Evolutionary conservation across 2,888 invertebrate species (phyloP).

Genomic region (Hecatera dysodea): DNA sequence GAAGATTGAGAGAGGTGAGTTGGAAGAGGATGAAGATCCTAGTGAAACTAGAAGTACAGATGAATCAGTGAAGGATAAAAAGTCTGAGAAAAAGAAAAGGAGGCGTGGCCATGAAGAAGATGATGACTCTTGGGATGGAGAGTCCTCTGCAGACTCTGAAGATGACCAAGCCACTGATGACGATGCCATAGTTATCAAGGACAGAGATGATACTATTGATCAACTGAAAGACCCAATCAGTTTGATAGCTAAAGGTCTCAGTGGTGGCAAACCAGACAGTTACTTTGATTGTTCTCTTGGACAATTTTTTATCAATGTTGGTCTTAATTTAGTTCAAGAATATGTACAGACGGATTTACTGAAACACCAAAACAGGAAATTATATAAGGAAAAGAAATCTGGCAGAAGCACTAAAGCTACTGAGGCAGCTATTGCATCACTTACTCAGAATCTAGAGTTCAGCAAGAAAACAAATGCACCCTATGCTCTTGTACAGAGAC

Average conservation of each 20-base stretch:
- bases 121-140: conserved; percentile 92
- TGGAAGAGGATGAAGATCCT: conserved; percentile 75
- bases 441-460: conserved; percentile 96
- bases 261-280: conserved; percentile 91
- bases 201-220: conserved; percentile 89
- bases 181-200: conserved; percentile 90
- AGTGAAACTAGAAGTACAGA: conserved; percentile 74
- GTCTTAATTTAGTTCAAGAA: conserved; percentile 97
- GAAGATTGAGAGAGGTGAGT: conserved; percentile 81
- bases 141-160: conserved; percentile 89
- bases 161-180: conserved; percentile 87
- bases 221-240: conserved; percentile 87
- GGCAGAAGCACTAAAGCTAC: conserved; percentile 93
- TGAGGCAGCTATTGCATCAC: conserved; percentile 95
- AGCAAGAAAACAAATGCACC: conserved; percentile 97
- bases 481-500: conserved; percentile 94
- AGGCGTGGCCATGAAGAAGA: conserved; percentile 87
- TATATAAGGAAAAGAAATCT: conserved; percentile 92
- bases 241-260: conserved; percentile 83
- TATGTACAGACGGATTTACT: conserved; percentile 97
- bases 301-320: conserved; percentile 98
- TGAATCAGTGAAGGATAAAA: conserved; percentile 75
- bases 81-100: conserved; percentile 80
- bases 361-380: conserved; percentile 96
- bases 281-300: conserved; percentile 97